A percentile compares a stretch with the other conserved stretches of the same genome.
Conservation (phyloP, 1,140 invertebrate species). For the Hyles euphorbiae region DNA sequence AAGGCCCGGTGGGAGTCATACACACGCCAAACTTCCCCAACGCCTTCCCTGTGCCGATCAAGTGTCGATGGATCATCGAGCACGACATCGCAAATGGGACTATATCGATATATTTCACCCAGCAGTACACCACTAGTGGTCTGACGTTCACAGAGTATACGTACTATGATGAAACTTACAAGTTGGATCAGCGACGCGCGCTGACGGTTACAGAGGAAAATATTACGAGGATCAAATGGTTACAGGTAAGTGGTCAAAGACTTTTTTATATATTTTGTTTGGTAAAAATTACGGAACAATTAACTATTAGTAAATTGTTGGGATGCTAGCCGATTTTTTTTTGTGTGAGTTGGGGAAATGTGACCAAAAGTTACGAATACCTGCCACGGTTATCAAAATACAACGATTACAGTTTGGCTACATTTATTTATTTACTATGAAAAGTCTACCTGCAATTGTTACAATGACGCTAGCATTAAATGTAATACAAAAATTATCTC, state of each 20-base stretch:
- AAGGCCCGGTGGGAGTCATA: constrained; percentile 80
- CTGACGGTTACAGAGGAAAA: constrained; percentile 83
- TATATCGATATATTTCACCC: constrained; percentile 91
- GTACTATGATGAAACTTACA: constrained; percentile 83
- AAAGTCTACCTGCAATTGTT: no score
- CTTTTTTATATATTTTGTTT: no score
- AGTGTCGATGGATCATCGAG: constrained; percentile 91
- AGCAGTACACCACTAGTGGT: constrained; percentile 88
- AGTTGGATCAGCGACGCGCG: constrained; percentile 78
- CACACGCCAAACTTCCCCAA: constrained; percentile 89
- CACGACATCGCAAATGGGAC: constrained; percentile 80
- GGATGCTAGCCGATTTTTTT: no score
- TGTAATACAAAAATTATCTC: no score
- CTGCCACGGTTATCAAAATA: no score
- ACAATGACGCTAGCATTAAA: no score
- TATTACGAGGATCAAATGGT: constrained; percentile 80
- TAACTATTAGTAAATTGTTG: no score
- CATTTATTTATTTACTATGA: no score
- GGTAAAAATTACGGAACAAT: no score
- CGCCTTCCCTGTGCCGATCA: constrained; percentile 86
- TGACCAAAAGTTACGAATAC: no score
- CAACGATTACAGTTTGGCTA: no score
- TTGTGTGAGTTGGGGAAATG: no score
- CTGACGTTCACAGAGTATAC: constrained; percentile 89
- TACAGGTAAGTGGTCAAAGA: constrained; percentile 75